Base-by-base conservation (phyloP, 2,888 invertebrate genomes). In the Dolomedes plantarius region DNA sequence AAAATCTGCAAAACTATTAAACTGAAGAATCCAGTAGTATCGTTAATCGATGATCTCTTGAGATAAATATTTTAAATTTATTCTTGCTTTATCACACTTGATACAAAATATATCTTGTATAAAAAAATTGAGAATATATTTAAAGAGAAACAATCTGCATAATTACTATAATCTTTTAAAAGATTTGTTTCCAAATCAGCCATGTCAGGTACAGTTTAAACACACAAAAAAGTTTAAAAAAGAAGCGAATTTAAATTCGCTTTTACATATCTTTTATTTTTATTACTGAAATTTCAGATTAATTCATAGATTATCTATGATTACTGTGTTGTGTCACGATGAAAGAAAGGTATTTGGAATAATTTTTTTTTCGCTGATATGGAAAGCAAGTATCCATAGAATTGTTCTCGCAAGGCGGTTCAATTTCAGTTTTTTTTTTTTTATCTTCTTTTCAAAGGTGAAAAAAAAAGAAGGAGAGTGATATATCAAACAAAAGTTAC, bases 301-400 rank as follows among this genome's bases (percentile, higher is more conserved):
- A 80, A 32, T 72, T 50, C 41, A 39, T 71, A 79, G 79, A 79
- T 79, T 71, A 79, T 79, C 79, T 79, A 79, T 79, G 79, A 79
- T 79, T 79, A 79, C 46, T 64, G 29, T 72, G 71, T 72, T 46
- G 46, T 1, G 46, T 1, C 9, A 16, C 6, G 2, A 9, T 9
- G 6, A 36, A 36, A 36, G 36, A 56, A 23, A 56, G 11, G 23
- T 56, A 56, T 56, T 56, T 56, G 56, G 3, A 23, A 46, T 16
- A 46, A 46, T 46, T 46, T 16, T 46, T 16, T 16, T 16, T 16
- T 46, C 16, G 16, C 16, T 9, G 9, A 46, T 79, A 73, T 73
- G 62, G 65, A 80, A 73, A 65, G 79, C 72, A 72, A 80, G 80
- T 73, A 73, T 50, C 32, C 65, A 32, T 31, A 36, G 46, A 80